Conservation (phyloP, 2,113 vertebrate genomes). For the Steatornis caripensis region DNA sequence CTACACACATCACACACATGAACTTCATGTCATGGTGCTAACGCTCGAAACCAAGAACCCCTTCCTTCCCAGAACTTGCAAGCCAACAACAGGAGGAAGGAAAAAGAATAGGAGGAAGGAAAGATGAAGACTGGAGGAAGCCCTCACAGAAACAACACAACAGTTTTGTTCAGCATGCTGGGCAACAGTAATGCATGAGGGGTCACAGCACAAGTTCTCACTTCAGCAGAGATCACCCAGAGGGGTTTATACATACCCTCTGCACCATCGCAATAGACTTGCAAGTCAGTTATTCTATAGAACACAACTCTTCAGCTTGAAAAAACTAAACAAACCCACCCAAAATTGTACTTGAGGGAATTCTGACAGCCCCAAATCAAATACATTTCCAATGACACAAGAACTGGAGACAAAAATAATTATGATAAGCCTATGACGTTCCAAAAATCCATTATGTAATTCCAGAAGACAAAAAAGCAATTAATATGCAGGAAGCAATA, state of each 20-base stretch:
- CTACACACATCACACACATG: background rate
- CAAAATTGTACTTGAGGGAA: background rate
- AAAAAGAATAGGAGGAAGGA: background rate
- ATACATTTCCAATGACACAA: background rate
- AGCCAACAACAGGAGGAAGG: background rate
- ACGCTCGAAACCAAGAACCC: background rate
- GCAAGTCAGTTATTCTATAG: background rate
- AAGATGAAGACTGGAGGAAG: background rate
- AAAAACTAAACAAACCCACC: background rate
- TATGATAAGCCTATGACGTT: background rate
- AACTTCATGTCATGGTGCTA: background rate
- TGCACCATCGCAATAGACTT: background rate
- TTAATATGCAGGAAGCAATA: background rate
- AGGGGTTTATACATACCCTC: background rate
- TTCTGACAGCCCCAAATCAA: background rate
- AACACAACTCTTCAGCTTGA: background rate
- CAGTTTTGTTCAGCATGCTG: background rate
- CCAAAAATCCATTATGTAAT: background rate
- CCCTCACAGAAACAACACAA: background rate
- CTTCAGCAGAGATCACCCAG: background rate
- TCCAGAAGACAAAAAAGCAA: background rate
- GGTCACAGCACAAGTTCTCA: background rate
- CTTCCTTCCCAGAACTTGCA: background rate
- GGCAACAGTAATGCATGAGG: background rate
- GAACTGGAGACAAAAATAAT: background rate